Evolutionary conservation across 1,140 invertebrate species (phyloP).

Genomic region (Drosophila grimshawi): DNA sequence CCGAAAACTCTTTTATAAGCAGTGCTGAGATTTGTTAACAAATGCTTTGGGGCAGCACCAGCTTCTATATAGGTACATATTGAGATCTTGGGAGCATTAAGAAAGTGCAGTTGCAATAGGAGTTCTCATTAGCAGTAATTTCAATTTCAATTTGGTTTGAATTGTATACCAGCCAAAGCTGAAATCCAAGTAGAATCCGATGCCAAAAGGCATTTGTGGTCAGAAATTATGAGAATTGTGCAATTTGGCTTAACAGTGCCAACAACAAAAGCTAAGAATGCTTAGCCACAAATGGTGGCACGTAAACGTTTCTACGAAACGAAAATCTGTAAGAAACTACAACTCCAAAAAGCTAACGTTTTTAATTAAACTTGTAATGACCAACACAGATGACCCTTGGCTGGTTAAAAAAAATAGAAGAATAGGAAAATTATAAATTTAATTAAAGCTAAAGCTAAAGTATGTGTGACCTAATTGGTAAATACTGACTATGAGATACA

Average conservation of each 20-base stretch:
- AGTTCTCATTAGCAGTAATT: slow-evolving; percentile 41
- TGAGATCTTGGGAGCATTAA: neutral
- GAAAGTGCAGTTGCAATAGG: neutral
- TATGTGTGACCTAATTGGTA: too few relatives aligned
- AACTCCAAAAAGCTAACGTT: slow-evolving; percentile 13
- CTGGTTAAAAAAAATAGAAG: neutral
- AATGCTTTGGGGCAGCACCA: neutral
- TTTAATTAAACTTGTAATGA: slow-evolving; percentile 38
- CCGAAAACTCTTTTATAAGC: slow-evolving; percentile 6
- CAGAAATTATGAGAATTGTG: slow-evolving; percentile 41
- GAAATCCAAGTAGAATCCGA: neutral
- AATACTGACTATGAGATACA: too few relatives aligned
- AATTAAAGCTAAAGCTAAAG: too few relatives aligned
- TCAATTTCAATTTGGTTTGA: slow-evolving; percentile 28
- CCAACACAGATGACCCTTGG: neutral
- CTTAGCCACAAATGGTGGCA: slow-evolving; percentile 18
- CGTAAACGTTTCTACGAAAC: neutral
- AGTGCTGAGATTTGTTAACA: slow-evolving; percentile 21
- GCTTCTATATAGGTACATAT: neutral
- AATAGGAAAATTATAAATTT: too few relatives aligned
- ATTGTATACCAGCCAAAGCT: slow-evolving; percentile 5
- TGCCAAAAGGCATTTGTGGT: slow-evolving; percentile 21
- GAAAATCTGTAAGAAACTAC: slow-evolving; percentile 12
- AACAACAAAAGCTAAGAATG: slow-evolving; percentile 12
- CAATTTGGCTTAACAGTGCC: slow-evolving; percentile 27